Conservation (phyloP, 2,797 vertebrate genomes). For the Silurus lanzhouensis region DNA sequence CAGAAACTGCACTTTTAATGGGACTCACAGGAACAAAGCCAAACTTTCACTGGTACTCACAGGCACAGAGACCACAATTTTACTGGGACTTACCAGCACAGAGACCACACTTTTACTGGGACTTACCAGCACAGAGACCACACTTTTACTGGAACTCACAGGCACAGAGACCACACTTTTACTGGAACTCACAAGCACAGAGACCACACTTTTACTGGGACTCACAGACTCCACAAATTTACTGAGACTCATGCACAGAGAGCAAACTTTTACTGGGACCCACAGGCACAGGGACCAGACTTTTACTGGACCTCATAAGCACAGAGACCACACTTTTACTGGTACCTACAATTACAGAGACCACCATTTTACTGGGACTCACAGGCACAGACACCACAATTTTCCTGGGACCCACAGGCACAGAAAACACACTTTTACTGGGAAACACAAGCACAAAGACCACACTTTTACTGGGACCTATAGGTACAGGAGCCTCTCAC, state of each 20-base stretch:
- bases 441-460: not conserved
- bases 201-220: no score
- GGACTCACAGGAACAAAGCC: not conserved
- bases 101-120: not conserved
- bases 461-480: not conserved
- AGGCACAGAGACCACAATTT: not conserved
- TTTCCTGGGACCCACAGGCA: not conserved
- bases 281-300: not conserved
- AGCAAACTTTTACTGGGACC: not conserved
- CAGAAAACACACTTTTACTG: fast-evolving
- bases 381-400: not conserved
- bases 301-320: no score
- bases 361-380: not conserved
- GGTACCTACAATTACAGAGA: not conserved
- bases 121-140: not conserved
- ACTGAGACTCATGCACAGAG: not conserved
- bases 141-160: not conserved
- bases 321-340: not conserved
- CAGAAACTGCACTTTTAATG: not conserved
- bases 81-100: not conserved
- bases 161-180: no score
- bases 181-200: not conserved
- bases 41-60: not conserved
- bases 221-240: no score
- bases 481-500: not conserved